These are phyloP conservation scores for Tromatobia lineatoria DNA, from an alignment of 2,888 invertebrate genomes.

Conservation along the genomic window DNA sequence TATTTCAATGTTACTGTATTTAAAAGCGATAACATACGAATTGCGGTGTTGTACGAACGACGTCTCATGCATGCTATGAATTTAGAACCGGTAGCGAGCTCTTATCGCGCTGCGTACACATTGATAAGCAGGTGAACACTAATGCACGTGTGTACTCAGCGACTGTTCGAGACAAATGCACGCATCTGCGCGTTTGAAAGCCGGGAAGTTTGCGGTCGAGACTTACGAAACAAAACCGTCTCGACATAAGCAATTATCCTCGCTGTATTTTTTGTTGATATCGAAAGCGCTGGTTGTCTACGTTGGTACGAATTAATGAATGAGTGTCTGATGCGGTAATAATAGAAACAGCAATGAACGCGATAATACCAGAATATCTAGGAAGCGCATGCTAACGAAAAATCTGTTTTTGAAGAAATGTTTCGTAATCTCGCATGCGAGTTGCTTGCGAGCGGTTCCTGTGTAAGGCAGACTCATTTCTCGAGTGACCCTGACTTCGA, in stretches of 20 bases:
- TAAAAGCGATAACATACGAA: not conserved
- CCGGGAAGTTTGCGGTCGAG: not conserved
- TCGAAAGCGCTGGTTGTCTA: not conserved
- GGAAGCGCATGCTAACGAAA: slow-evolving; percentile 1
- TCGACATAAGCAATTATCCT: not conserved
- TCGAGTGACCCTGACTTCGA: slow-evolving; percentile 70
- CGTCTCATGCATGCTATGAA: not conserved
- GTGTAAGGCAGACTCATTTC: slow-evolving; percentile 38
- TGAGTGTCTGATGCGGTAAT: not conserved
- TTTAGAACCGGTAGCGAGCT: slow-evolving; percentile 2
- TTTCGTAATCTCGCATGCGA: slow-evolving; percentile 35
- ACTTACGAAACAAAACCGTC: not conserved
- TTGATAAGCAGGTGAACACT: slow-evolving; percentile 26
- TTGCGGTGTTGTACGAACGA: not conserved
- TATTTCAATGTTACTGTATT: not conserved
- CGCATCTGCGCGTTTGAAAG: not conserved
- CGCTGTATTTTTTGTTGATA: not conserved
- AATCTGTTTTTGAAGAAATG: not conserved
- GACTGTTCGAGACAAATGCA: not conserved
- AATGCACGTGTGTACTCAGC: not conserved
- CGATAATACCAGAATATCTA: not conserved
- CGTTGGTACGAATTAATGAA: not conserved
- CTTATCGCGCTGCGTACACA: not conserved
- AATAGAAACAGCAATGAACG: not conserved
- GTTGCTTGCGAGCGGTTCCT: slow-evolving; percentile 1